Conservation (phyloP, 1,140 invertebrate genomes). For the Bombus turneri region DNA sequence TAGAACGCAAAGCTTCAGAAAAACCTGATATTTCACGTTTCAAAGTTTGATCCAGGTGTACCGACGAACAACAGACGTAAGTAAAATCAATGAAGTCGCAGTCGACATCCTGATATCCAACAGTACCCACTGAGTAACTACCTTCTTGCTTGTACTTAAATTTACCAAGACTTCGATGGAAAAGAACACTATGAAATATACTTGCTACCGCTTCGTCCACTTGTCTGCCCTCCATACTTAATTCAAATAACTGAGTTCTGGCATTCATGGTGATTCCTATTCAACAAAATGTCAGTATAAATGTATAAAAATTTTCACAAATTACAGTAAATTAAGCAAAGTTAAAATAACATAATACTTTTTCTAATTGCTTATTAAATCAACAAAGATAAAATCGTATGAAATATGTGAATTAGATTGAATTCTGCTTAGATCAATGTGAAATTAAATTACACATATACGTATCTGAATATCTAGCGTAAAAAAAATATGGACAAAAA, state of each 20-base stretch:
- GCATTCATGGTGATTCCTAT: conserved; percentile 89
- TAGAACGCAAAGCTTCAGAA: conserved; percentile 91
- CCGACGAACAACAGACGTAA: conserved; percentile 96
- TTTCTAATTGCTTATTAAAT: neutral
- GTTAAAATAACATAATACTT: neutral
- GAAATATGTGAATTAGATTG: neutral
- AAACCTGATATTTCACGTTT: conserved; percentile 93
- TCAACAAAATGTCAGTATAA: conserved; percentile 21
- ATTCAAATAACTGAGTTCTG: conserved; percentile 92
- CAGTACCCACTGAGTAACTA: conserved; percentile 96
- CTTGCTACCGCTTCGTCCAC: conserved; percentile 97
- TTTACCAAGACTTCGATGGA: conserved; percentile 97
- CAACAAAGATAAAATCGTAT: neutral
- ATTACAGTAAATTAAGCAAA: neutral
- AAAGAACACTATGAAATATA: conserved; percentile 97
- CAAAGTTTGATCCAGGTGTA: conserved; percentile 88
- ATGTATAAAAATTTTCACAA: neutral
- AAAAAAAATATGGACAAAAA: conserved; percentile 1
- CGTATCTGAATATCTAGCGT: neutral
- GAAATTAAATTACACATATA: neutral
- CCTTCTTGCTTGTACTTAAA: conserved; percentile 97
- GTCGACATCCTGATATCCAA: conserved; percentile 97
- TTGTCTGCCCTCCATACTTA: conserved; percentile 95
- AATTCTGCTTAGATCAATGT: neutral
- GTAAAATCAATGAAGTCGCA: conserved; percentile 99